Conservation (phyloP, 2,888 invertebrate species). For the Catocala sponsa region DNA sequence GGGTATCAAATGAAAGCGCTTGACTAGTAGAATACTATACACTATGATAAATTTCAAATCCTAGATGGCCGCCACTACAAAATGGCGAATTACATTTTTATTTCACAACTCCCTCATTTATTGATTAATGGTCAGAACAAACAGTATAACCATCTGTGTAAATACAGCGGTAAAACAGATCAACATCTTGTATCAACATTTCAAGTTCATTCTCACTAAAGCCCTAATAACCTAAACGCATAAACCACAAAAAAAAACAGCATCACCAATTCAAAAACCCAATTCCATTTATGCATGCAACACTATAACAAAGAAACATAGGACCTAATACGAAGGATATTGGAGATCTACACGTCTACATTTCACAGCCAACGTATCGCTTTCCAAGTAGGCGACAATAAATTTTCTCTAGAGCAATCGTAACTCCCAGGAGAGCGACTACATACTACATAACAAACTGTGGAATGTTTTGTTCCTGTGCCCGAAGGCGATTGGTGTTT, state of each 20-base stretch:
- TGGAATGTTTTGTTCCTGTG: constrained; percentile 45
- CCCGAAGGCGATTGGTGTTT: constrained; percentile 70
- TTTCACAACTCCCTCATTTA: too few relatives aligned
- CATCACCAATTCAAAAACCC: constrained; percentile 10
- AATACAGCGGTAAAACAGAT: too few relatives aligned
- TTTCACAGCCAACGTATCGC: constrained; percentile 67
- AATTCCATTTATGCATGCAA: constrained; percentile 21
- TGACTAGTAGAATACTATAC: too few relatives aligned
- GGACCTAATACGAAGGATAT: constrained; percentile 55
- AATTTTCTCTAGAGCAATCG: constrained; percentile 72
- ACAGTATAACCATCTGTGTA: too few relatives aligned
- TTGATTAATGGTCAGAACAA: too few relatives aligned
- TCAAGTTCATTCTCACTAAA: not conserved
- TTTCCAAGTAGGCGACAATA: constrained; percentile 73
- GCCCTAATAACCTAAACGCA: constrained; percentile 6
- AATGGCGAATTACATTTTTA: too few relatives aligned
- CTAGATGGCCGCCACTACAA: too few relatives aligned
- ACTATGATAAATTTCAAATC: too few relatives aligned
- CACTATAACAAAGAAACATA: constrained; percentile 31
- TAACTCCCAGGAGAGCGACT: constrained; percentile 63
- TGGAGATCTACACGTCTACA: constrained; percentile 49
- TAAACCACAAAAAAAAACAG: constrained; percentile 6
- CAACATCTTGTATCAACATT: too few relatives aligned
- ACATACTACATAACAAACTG: constrained; percentile 46
- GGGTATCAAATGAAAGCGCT: too few relatives aligned